Conservation (phyloP, 2,797 vertebrate genomes). For the Spea hammondii region DNA sequence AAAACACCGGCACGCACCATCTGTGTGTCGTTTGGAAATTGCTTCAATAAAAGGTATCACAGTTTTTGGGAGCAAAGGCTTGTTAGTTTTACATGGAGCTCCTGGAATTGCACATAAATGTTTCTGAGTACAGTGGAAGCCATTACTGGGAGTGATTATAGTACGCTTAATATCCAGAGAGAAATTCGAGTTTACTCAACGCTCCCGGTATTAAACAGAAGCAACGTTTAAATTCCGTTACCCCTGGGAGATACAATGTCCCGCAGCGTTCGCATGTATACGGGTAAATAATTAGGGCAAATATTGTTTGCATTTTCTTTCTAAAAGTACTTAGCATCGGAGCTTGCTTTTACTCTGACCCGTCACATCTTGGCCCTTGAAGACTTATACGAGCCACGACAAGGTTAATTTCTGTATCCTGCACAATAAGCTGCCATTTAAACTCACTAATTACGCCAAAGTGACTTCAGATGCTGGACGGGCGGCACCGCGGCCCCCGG, state of each 20-base stretch:
- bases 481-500: conserved; percentile 2
- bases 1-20: neutral
- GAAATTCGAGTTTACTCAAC: too few relatives aligned
- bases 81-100: neutral
- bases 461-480: conserved; percentile 40
- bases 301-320: too few relatives aligned
- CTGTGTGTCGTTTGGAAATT: conserved; percentile 30
- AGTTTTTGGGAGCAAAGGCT: neutral
- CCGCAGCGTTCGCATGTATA: too few relatives aligned
- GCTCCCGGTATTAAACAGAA: too few relatives aligned
- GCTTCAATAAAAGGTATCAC: conserved; percentile 18
- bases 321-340: neutral
- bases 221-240: too few relatives aligned
- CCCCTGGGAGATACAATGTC: too few relatives aligned
- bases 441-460: conserved; percentile 19
- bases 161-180: too few relatives aligned
- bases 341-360: neutral
- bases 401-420: conserved; percentile 5
- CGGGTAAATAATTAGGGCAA: too few relatives aligned
- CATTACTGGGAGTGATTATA: neutral
- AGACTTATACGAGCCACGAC: neutral
- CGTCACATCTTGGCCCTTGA: neutral
- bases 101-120: conserved; percentile 4
- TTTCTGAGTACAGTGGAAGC: neutral
- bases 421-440: neutral